Evolutionary conservation across 2,113 vertebrate species (phyloP).

Genomic region (Hyperopisus bebe): DNA sequence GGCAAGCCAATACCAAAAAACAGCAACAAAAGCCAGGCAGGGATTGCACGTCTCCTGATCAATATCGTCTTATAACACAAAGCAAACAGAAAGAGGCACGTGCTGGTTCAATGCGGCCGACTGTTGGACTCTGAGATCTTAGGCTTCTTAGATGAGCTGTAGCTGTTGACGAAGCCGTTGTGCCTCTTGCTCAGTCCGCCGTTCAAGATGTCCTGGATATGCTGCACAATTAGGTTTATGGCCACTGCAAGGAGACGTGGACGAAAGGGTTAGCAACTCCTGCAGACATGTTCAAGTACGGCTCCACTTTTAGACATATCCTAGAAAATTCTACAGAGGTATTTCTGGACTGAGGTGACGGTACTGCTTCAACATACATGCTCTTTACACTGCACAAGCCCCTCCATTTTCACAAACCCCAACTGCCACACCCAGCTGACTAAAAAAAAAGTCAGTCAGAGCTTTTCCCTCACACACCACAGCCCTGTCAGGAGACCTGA

Average conservation of each 20-base stretch:
- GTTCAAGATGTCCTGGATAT: constrained; percentile 96
- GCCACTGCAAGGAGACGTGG: constrained; percentile 68
- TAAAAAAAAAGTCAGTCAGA: background rate
- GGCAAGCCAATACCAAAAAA: background rate
- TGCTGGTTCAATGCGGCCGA: constrained; percentile 78
- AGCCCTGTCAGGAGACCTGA: background rate
- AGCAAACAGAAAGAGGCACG: constrained; percentile 33
- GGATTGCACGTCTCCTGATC: background rate
- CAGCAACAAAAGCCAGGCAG: background rate
- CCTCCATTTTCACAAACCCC: background rate
- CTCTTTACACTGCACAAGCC: background rate
- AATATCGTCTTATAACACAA: background rate
- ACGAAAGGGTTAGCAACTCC: background rate
- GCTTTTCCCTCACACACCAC: background rate
- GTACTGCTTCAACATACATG: background rate
- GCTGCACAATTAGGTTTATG: constrained; percentile 97
- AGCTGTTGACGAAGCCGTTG: constrained; percentile 75
- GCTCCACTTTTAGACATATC: too few relatives aligned
- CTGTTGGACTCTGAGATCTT: constrained; percentile 86
- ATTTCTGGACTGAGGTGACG: background rate
- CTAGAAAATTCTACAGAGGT: background rate
- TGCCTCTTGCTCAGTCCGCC: constrained; percentile 82
- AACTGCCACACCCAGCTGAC: background rate
- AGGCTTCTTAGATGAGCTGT: constrained; percentile 69
- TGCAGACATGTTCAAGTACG: background rate